phyloP scores from a whole-genome alignment of 2,888 invertebrate genomes.

The Trissoscelio sp. region DNA sequence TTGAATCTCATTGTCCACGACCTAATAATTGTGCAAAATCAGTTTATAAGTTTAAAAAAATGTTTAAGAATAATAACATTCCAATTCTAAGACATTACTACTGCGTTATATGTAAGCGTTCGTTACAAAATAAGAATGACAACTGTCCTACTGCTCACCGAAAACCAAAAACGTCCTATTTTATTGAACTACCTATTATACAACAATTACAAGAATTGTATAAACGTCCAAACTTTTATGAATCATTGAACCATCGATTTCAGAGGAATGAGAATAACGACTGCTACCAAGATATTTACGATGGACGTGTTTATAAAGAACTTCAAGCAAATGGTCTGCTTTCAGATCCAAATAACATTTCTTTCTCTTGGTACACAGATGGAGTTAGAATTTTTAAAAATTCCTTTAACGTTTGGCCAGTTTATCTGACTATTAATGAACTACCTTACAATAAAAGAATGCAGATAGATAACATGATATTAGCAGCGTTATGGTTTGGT shows the following conservation, averaged over 20 bases:
- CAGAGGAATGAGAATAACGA: neutral
- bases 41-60: constrained; percentile 10
- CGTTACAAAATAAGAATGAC: neutral
- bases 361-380: constrained; percentile 16
- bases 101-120: neutral
- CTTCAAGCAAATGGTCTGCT: neutral
- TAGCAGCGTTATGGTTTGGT: constrained; percentile 10
- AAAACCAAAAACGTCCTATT: neutral
- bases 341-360: neutral
- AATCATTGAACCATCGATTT: neutral
- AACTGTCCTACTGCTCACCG: neutral
- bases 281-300: neutral
- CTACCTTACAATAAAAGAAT: constrained; percentile 9
- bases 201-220: neutral
- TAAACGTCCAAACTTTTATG: constrained; percentile 3
- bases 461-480: neutral
- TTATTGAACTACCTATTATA: neutral
- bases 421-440: constrained; percentile 10
- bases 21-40: constrained; percentile 10
- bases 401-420: constrained; percentile 7
- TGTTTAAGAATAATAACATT: neutral
- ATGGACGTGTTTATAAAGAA: constrained; percentile 3
- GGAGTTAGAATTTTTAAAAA: constrained; percentile 22
- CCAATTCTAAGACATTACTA: neutral
- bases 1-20: constrained; percentile 8